Conservation (phyloP, 1,140 invertebrate species). For the Zaprionus capensis region DNA sequence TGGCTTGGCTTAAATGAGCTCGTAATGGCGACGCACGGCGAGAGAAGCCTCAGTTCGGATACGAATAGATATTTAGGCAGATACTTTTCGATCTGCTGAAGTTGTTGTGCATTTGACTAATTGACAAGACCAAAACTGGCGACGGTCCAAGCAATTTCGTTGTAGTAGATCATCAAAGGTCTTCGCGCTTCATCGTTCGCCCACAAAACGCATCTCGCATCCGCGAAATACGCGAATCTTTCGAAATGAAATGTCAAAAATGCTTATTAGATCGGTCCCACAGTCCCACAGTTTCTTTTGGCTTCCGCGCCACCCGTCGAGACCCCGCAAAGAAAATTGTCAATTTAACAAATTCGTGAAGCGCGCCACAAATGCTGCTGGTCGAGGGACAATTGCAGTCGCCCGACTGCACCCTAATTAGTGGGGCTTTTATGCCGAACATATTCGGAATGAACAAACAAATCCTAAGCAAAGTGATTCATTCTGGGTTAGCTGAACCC, state of each 20-base stretch:
- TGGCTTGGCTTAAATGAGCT: slow-evolving; percentile 30
- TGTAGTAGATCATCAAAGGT: slow-evolving; percentile 75
- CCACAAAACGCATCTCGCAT: slow-evolving; percentile 43
- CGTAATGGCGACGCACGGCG: slow-evolving; percentile 16
- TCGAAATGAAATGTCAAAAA: slow-evolving; percentile 63
- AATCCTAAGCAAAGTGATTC: slow-evolving; percentile 15
- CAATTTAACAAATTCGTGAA: slow-evolving; percentile 70
- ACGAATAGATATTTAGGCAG: slow-evolving; percentile 18
- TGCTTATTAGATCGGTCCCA: slow-evolving; percentile 59
- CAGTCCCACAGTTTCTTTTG: background rate
- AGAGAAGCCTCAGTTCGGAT: slow-evolving; percentile 1
- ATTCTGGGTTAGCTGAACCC: background rate
- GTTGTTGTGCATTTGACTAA: slow-evolving; percentile 65
- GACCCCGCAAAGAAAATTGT: slow-evolving; percentile 44
- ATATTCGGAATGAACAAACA: slow-evolving; percentile 20
- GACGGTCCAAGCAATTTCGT: slow-evolving; percentile 60
- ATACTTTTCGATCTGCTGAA: slow-evolving; percentile 63
- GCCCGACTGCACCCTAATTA: slow-evolving; percentile 66
- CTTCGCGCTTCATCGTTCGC: slow-evolving; percentile 37
- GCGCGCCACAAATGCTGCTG: slow-evolving; percentile 17
- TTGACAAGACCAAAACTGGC: slow-evolving; percentile 80
- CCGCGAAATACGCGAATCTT: slow-evolving; percentile 38
- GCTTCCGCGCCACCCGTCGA: background rate
- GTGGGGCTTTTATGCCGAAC: slow-evolving; percentile 52
- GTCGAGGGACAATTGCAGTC: slow-evolving; percentile 21